A percentile compares a stretch with the other conserved stretches of the same genome.
Evolutionary conservation across 1,140 invertebrate species (phyloP).

Genomic region (Hyposmocoma kahamanoa): DNA sequence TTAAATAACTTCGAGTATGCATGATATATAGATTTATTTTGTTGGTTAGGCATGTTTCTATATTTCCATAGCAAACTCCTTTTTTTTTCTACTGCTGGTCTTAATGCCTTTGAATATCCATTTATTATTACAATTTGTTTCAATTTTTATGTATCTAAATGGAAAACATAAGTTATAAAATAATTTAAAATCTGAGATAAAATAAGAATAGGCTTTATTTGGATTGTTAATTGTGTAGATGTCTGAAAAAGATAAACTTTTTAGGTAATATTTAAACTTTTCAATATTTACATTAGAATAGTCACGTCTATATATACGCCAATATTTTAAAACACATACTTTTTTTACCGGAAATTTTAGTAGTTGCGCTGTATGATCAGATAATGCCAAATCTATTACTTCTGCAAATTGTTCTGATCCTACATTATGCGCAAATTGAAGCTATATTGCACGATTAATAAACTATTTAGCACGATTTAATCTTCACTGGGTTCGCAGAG

Average conservation of each 20-base stretch:
- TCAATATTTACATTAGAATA: neutral
- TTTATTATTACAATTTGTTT: neutral
- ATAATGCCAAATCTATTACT: neutral
- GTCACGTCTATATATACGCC: conserved; percentile 5
- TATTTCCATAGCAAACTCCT: neutral
- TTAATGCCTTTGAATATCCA: conserved; percentile 6
- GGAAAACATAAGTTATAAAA: conserved; percentile 9
- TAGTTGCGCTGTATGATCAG: conserved; percentile 7
- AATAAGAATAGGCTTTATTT: conserved; percentile 2
- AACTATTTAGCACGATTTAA: no score
- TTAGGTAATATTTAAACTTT: conserved; percentile 5
- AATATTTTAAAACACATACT: neutral
- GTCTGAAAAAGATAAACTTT: conserved; percentile 1
- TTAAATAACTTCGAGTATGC: neutral
- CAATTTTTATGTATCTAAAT: neutral
- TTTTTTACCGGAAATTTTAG: conserved; percentile 2
- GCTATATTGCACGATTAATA: no score
- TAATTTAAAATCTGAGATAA: conserved; percentile 5
- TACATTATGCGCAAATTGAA: no score
- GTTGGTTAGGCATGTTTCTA: neutral
- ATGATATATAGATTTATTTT: neutral
- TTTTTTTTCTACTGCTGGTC: neutral
- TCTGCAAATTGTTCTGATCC: no score
- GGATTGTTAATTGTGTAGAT: conserved; percentile 3
- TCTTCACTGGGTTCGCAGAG: no score